Percentiles rank a stretch among this genome's conserved stretches.
These are phyloP conservation scores for Sparidentex hasta DNA, from an alignment of 2,797 vertebrate species.

Conservation along the genomic window DNA sequence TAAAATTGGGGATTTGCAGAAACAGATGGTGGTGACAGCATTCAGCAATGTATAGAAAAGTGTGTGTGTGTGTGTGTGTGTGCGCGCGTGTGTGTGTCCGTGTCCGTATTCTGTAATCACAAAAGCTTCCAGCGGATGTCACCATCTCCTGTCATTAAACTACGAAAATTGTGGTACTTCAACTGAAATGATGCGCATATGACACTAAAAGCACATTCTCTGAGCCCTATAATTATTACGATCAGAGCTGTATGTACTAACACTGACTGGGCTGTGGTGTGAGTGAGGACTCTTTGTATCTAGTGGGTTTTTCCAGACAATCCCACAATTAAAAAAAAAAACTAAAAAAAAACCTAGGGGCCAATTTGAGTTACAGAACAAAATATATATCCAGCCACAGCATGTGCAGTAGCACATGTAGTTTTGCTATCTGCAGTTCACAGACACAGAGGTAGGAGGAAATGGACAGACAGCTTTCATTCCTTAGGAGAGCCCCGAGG, in stretches of 20 bases:
- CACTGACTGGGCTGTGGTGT: conserved; percentile 3
- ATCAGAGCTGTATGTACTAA: conserved; percentile 19
- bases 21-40: conserved; percentile 5
- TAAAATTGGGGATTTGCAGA: conserved; percentile 2
- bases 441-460: conserved; percentile 11
- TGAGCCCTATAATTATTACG: conserved; percentile 26
- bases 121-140: conserved; percentile 25
- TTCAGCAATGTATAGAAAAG: not conserved
- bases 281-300: not conserved
- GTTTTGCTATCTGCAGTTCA: conserved; percentile 6
- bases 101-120: conserved; percentile 15
- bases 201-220: conserved; percentile 48
- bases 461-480: conserved; percentile 22
- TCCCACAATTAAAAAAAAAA: not conserved
- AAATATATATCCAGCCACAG: conserved; percentile 24
- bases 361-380: not conserved
- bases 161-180: conserved; percentile 27
- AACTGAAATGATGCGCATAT: conserved; percentile 7
- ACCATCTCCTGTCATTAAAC: conserved; percentile 17
- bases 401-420: not conserved
- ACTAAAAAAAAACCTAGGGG: not conserved
- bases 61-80: too few species aligned
- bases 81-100: too few species aligned
- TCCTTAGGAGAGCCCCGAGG: conserved; percentile 43
- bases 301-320: not conserved